These are phyloP conservation scores for Clepsis dumicolana DNA, from an alignment of 2,888 invertebrate species.

Conservation along the genomic window DNA sequence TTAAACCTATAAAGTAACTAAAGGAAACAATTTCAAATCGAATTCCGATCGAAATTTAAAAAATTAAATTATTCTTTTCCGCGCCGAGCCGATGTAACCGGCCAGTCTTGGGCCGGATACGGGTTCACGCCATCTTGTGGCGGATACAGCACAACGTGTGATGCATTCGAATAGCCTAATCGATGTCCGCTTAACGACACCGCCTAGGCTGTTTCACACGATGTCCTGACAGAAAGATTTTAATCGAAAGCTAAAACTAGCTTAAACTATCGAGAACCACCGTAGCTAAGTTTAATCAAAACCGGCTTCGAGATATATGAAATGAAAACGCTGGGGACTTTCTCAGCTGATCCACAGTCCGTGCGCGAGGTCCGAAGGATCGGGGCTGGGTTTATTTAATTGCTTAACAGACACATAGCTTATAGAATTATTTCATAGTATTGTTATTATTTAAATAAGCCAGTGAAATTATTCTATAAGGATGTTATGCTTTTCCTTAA, in stretches of 20 bases:
- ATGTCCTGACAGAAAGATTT: neutral
- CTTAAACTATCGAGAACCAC: too few species aligned
- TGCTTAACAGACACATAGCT: too few species aligned
- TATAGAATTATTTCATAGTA: too few species aligned
- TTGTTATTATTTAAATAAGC: too few species aligned
- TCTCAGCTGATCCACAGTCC: too few species aligned
- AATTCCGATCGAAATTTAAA: neutral
- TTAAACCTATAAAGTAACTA: constrained; percentile 1
- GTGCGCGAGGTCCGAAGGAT: too few species aligned
- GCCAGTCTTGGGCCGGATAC: constrained; percentile 40
- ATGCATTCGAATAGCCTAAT: constrained; percentile 34
- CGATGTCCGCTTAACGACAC: constrained; percentile 28
- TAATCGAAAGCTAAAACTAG: constrained; percentile 8
- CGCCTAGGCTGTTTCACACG: constrained; percentile 33
- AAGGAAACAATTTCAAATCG: constrained; percentile 8
- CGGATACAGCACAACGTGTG: constrained; percentile 28
- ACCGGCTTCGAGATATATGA: too few species aligned
- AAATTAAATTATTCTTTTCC: constrained; percentile 10
- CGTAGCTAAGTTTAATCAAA: too few species aligned
- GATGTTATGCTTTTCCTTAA: too few species aligned
- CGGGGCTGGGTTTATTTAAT: too few species aligned
- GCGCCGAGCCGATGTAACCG: constrained; percentile 3
- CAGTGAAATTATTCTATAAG: too few species aligned
- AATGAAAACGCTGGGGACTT: too few species aligned
- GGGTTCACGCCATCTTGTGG: constrained; percentile 40